Evolutionary conservation across 2,797 vertebrate species (phyloP).

Genomic region (Eremophila alpestris): DNA sequence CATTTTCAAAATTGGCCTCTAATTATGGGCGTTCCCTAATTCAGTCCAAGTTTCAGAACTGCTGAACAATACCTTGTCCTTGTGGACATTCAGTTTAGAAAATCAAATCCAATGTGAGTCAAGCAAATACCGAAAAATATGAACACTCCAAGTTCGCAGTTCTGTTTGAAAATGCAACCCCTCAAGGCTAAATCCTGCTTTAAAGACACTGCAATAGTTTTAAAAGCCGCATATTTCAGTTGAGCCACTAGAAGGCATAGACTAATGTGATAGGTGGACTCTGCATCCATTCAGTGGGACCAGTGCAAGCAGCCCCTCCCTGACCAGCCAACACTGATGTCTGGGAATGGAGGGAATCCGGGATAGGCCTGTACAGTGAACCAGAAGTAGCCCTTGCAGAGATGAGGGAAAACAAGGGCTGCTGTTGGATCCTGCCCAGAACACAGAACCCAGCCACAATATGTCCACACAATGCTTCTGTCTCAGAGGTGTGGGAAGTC

Average conservation of each 20-base stretch:
- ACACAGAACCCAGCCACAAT: not conserved
- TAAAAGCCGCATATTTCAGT: conserved; percentile 1
- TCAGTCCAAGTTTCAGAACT: not conserved
- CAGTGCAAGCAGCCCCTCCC: not conserved
- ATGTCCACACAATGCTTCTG: not conserved
- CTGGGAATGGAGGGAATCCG: not conserved
- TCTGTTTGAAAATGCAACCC: not conserved
- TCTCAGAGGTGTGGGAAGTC: not conserved
- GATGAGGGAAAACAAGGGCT: not conserved
- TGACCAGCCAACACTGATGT: not conserved
- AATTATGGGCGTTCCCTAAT: not conserved
- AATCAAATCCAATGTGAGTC: not conserved
- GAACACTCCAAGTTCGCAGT: not conserved
- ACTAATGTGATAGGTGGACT: not conserved
- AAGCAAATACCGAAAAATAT: not conserved
- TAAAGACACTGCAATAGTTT: not conserved
- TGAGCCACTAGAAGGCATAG: not conserved
- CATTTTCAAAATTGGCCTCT: not conserved
- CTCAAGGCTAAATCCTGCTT: not conserved
- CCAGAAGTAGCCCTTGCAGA: conserved; percentile 30
- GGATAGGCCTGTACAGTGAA: not conserved
- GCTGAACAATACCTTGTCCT: not conserved
- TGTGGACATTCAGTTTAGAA: not conserved
- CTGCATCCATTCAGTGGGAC: not conserved
- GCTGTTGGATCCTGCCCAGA: conserved; percentile 43